phyloP scores from a whole-genome alignment of 2,888 invertebrate species.

The Ceratothoa steindachneri region DNA sequence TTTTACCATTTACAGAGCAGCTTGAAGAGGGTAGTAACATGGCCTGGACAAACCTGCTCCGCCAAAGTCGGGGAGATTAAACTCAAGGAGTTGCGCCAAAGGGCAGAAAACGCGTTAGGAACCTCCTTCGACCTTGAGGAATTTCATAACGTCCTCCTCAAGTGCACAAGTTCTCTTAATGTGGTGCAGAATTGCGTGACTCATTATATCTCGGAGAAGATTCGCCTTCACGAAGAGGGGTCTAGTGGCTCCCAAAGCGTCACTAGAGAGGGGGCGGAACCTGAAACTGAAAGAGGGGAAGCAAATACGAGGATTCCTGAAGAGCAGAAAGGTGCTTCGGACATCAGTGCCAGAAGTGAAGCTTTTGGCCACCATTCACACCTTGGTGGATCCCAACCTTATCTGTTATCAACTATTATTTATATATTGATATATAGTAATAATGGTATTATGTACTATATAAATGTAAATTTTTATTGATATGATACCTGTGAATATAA shows the following conservation, averaged over 20 bases:
- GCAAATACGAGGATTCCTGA: not conserved
- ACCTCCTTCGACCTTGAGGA: slow-evolving; percentile 30
- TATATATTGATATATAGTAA: not conserved
- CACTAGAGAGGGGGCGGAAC: not conserved
- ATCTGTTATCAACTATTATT: not conserved
- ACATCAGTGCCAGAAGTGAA: not conserved
- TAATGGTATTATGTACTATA: too few relatives aligned
- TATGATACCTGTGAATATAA: not conserved
- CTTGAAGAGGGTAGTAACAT: slow-evolving; percentile 33
- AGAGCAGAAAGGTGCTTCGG: not conserved
- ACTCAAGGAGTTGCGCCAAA: slow-evolving; percentile 39
- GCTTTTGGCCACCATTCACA: not conserved
- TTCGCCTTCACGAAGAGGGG: not conserved
- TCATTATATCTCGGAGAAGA: slow-evolving; percentile 23
- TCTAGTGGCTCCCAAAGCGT: not conserved
- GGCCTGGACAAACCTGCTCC: slow-evolving; percentile 35
- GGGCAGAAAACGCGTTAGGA: slow-evolving; percentile 41
- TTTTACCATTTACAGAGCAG: not conserved
- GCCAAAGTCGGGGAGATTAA: slow-evolving; percentile 46
- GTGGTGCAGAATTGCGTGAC: slow-evolving; percentile 36
- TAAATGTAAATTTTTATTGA: not conserved
- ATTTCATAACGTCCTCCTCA: slow-evolving; percentile 33
- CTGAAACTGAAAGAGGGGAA: not conserved
- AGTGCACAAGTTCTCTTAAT: slow-evolving; percentile 34
- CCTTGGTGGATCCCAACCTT: not conserved